phyloP scores from a whole-genome alignment of 2,797 vertebrate species.

The Sebastes miniatus region DNA sequence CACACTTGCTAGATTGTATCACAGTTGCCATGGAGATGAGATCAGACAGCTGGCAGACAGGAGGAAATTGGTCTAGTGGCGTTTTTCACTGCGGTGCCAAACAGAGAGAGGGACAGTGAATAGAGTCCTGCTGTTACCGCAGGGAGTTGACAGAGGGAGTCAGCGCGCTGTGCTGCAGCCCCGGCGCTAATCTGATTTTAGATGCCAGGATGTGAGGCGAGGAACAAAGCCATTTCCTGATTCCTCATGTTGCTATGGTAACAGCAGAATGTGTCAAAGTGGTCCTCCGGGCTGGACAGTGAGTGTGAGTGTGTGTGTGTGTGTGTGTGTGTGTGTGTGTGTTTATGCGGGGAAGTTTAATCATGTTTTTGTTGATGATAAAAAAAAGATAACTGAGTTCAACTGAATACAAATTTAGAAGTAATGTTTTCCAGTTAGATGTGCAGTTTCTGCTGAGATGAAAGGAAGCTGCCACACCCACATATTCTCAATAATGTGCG shows the following conservation, averaged over 20 bases:
- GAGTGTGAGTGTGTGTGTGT: not conserved
- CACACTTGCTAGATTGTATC: constrained; percentile 70
- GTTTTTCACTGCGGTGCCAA: constrained; percentile 49
- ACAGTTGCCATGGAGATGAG: constrained; percentile 76
- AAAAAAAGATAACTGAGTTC: constrained; percentile 3
- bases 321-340: not conserved
- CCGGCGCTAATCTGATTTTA: constrained; percentile 52
- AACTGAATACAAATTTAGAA: not conserved
- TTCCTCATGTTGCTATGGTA: constrained; percentile 59
- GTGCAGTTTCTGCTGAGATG: not conserved
- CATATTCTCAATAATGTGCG: not conserved
- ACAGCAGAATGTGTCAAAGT: constrained; percentile 28
- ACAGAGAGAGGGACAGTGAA: constrained; percentile 43
- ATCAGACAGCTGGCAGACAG: constrained; percentile 69
- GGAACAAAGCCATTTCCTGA: constrained; percentile 66
- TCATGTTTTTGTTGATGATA: constrained; percentile 16
- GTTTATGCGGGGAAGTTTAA: constrained; percentile 13
- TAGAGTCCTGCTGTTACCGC: constrained; percentile 64
- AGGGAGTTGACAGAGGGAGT: constrained; percentile 72
- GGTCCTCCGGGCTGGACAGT: constrained; percentile 11
- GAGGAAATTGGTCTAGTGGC: constrained; percentile 67
- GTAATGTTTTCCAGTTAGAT: constrained; percentile 13
- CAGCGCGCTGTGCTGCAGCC: constrained; percentile 47
- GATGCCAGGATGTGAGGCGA: constrained; percentile 47
- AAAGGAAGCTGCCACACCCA: not conserved